Conservation (phyloP, 2,888 invertebrate genomes). For the Busseola fusca region DNA sequence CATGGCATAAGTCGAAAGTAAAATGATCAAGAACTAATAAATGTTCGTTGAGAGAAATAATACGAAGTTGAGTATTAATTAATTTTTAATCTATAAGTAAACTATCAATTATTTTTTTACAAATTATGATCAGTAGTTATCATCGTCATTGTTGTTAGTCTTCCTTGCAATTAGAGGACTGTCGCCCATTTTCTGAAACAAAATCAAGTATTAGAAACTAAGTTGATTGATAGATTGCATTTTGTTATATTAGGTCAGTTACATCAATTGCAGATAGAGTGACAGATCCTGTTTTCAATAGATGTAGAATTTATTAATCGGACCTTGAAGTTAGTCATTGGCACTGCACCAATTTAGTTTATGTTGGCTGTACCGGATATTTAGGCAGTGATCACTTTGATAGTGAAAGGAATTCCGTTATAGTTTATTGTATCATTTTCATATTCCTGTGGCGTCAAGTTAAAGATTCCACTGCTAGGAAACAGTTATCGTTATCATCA, state of each 20-base stretch:
- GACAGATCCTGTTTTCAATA: constrained; percentile 34
- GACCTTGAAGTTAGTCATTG: constrained; percentile 29
- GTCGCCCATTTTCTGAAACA: constrained; percentile 70
- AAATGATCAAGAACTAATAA: background rate
- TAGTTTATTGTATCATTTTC: background rate
- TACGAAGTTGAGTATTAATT: constrained; percentile 2
- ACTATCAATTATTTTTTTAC: constrained; percentile 11
- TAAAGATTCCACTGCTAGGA: background rate
- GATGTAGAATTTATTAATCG: constrained; percentile 31
- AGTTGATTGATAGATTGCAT: constrained; percentile 20
- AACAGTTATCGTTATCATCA: background rate
- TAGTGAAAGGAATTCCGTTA: background rate
- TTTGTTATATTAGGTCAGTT: constrained; percentile 20
- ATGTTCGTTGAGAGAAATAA: constrained; percentile 8
- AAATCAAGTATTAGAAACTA: constrained; percentile 22
- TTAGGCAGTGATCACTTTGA: background rate
- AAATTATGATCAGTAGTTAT: constrained; percentile 26
- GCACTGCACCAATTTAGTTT: constrained; percentile 10
- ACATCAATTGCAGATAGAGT: constrained; percentile 36
- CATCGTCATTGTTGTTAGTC: constrained; percentile 62
- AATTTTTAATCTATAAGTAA: constrained; percentile 25
- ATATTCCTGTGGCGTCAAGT: background rate
- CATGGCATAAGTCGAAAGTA: background rate
- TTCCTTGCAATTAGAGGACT: constrained; percentile 58
- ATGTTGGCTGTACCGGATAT: background rate